These are phyloP conservation scores for Luscinia megarhynchos DNA, from an alignment of 2,797 vertebrate species.

Conservation along the genomic window DNA sequence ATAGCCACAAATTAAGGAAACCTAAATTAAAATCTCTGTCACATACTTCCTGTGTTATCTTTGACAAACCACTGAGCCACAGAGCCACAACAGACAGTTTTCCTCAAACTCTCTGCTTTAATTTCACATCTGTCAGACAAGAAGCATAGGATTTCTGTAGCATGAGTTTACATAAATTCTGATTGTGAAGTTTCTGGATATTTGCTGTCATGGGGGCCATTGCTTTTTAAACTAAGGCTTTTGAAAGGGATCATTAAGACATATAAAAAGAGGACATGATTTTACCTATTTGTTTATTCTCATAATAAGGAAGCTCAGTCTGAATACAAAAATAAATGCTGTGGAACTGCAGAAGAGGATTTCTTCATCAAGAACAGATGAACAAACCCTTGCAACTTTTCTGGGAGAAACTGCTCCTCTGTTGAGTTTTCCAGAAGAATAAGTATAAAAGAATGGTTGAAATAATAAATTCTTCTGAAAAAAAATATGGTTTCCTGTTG, in stretches of 20 bases:
- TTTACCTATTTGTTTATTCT: background rate
- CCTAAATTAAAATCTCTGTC: background rate
- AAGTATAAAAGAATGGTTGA: background rate
- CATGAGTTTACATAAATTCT: background rate
- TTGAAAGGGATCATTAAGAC: background rate
- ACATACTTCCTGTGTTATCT: background rate
- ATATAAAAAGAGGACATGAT: background rate
- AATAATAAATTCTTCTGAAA: constrained; percentile 9
- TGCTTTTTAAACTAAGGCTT: background rate
- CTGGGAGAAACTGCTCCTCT: background rate
- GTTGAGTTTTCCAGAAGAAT: background rate
- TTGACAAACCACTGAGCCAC: background rate
- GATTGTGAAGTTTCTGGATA: background rate
- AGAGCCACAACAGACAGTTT: background rate
- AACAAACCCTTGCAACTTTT: background rate
- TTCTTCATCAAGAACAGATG: background rate
- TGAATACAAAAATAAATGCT: background rate
- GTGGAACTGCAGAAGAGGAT: background rate
- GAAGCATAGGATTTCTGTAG: background rate
- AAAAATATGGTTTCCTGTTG: constrained; percentile 25
- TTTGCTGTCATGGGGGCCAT: background rate
- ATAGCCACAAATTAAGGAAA: background rate
- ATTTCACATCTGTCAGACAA: background rate
- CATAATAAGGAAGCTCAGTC: background rate
- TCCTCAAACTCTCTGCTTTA: background rate